Evolutionary conservation across 2,888 invertebrate species (phyloP).

Genomic region (Cyclophora albipunctata): DNA sequence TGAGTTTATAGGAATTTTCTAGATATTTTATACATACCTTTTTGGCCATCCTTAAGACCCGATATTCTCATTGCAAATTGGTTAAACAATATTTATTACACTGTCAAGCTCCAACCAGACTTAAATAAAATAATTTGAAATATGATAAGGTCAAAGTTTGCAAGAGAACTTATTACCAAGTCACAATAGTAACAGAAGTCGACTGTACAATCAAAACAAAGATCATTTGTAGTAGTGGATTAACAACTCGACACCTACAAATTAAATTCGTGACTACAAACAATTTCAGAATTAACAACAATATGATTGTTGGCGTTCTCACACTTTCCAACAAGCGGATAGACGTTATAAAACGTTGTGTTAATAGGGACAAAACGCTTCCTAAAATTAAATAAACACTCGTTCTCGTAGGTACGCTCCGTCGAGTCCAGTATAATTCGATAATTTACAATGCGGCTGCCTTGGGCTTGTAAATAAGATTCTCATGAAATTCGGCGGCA

Average conservation of each 20-base stretch:
- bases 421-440: slow-evolving; percentile 56
- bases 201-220: background rate
- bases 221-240: slow-evolving; percentile 25
- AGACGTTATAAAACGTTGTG: slow-evolving; percentile 36
- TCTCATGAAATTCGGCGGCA: slow-evolving; percentile 66
- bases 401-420: slow-evolving; percentile 41
- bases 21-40: no score
- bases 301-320: slow-evolving; percentile 42
- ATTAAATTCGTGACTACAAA: slow-evolving; percentile 52
- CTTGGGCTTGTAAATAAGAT: slow-evolving; percentile 57
- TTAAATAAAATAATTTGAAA: no score
- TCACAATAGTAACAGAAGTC: no score
- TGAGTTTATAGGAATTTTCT: no score
- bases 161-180: no score
- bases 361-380: slow-evolving; percentile 61
- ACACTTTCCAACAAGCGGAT: slow-evolving; percentile 49
- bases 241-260: slow-evolving; percentile 46
- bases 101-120: no score
- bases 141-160: no score
- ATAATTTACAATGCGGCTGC: slow-evolving; percentile 60
- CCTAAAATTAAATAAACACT: slow-evolving; percentile 67
- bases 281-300: slow-evolving; percentile 45
- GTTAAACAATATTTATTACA: no score
- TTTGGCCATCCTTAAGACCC: no score
- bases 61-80: no score